Evolutionary conservation across 2,888 invertebrate species (phyloP).

Genomic region (Patella caerulea): DNA sequence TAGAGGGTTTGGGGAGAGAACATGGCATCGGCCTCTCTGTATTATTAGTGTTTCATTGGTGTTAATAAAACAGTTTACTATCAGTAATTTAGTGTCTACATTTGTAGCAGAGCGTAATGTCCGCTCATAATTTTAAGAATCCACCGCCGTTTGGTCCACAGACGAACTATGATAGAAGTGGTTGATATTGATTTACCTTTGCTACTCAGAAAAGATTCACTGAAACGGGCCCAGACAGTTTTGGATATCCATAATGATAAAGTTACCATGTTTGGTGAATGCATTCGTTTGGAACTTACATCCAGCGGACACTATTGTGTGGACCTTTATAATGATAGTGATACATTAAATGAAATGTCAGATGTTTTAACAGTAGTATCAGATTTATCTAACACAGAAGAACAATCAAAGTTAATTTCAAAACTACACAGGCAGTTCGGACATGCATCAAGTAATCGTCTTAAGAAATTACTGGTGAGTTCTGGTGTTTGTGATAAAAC

Average conservation of each 20-base stretch:
- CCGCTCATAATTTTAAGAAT: too few relatives aligned
- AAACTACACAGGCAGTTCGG: neutral
- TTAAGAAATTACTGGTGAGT: neutral
- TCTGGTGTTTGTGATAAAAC: too few relatives aligned
- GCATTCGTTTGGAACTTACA: conserved; percentile 23
- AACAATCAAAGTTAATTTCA: neutral
- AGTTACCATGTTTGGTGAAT: conserved; percentile 24
- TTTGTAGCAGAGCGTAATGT: too few relatives aligned
- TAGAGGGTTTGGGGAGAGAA: too few relatives aligned
- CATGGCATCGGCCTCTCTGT: too few relatives aligned
- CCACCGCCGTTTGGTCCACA: too few relatives aligned
- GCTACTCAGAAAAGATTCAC: conserved; percentile 24
- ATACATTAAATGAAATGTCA: neutral
- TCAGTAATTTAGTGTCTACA: too few relatives aligned
- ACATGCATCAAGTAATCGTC: neutral
- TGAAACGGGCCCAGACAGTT: conserved; percentile 27
- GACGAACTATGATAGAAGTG: too few relatives aligned
- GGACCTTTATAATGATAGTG: conserved; percentile 5
- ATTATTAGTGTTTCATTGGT: too few relatives aligned
- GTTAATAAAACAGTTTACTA: too few relatives aligned
- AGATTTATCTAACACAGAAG: neutral
- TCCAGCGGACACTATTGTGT: conserved; percentile 33
- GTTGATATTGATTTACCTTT: conserved; percentile 25
- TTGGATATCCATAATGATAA: conserved; percentile 24
- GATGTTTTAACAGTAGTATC: neutral